These are phyloP conservation scores for Glaucomys volans DNA, from an alignment of 2,113 vertebrate genomes.

Conservation along the genomic window DNA sequence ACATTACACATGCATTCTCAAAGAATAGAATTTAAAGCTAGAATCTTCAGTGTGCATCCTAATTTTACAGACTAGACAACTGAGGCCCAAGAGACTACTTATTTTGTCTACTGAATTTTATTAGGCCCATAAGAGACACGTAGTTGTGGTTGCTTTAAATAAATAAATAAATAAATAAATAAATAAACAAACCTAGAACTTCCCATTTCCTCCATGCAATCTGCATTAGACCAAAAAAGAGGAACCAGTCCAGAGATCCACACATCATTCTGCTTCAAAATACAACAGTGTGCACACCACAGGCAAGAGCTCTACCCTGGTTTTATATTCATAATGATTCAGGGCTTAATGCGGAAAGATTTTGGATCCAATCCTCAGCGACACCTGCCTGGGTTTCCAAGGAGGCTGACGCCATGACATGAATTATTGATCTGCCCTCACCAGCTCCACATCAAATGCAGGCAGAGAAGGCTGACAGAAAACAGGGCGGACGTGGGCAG, in stretches of 20 bases:
- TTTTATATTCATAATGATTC: constrained; percentile 17
- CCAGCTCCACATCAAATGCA: background rate
- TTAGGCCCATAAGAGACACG: background rate
- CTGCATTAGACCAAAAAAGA: constrained; percentile 42
- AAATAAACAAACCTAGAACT: background rate
- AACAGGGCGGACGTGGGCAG: background rate
- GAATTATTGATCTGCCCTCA: background rate
- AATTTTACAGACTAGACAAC: constrained; percentile 37
- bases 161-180: background rate
- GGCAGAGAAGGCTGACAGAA: background rate
- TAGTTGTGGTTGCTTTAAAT: background rate
- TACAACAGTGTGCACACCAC: background rate
- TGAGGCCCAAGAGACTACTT: background rate
- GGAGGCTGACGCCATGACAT: background rate
- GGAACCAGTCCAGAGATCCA: background rate
- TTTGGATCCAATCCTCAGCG: background rate
- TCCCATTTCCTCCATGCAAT: constrained; percentile 26
- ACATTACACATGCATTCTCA: background rate
- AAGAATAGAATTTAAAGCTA: background rate
- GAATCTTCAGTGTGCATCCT: background rate
- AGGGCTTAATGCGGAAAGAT: constrained; percentile 38
- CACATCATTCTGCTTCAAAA: constrained; percentile 60
- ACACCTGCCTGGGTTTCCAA: background rate
- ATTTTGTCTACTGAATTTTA: constrained; percentile 3
- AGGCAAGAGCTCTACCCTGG: background rate